Evolutionary conservation across 2,888 invertebrate genomes (phyloP).

Genomic region (Xestia ashworthii): DNA sequence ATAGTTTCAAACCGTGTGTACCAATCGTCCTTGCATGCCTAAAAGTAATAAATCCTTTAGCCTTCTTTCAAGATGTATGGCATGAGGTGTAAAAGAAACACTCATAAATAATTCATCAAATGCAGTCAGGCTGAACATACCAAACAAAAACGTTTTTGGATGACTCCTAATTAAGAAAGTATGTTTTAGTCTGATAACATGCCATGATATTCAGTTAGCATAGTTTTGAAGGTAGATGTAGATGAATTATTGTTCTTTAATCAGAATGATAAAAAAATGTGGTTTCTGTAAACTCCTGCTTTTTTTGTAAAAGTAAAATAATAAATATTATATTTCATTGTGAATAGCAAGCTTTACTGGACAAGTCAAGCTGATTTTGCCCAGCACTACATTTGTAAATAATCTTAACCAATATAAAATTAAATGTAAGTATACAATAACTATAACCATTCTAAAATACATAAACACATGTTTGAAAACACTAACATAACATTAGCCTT

Average conservation of each 20-base stretch:
- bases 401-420: not conserved
- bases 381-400: not conserved
- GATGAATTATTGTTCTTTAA: not conserved
- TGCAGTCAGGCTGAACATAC: constrained; percentile 4
- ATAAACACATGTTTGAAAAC: not conserved
- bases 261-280: not conserved
- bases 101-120: constrained; percentile 53
- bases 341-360: not conserved
- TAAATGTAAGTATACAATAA: not conserved
- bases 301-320: not conserved
- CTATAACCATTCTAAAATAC: not conserved
- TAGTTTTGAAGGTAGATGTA: not conserved
- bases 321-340: not conserved
- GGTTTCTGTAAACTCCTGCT: too few relatives aligned
- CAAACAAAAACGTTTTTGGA: not conserved
- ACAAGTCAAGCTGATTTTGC: not conserved
- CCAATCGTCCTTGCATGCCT: constrained; percentile 88
- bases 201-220: not conserved
- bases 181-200: not conserved
- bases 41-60: constrained; percentile 59
- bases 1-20: constrained; percentile 90
- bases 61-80: constrained; percentile 27
- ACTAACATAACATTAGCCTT: constrained; percentile 15
- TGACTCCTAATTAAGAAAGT: constrained; percentile 5
- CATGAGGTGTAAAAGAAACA: constrained; percentile 33